Evolutionary conservation across 1,140 invertebrate genomes (phyloP).

Genomic region (Sminthurinus signatus): DNA sequence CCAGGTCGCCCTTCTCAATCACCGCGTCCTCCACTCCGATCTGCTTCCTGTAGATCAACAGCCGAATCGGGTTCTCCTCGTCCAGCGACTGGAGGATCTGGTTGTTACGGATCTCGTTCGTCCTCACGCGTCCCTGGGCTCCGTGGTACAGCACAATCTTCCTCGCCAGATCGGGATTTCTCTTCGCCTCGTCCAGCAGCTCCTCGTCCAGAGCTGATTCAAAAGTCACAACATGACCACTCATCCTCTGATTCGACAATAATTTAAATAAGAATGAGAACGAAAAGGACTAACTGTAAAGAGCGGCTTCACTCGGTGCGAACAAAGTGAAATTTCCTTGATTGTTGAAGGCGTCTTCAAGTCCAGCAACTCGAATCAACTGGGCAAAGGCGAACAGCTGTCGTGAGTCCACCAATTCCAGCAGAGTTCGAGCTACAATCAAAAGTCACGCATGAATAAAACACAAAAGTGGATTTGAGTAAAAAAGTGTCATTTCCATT

Average conservation of each 20-base stretch:
- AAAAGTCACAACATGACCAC: too few relatives aligned
- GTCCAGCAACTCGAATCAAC: slow-evolving; percentile 46
- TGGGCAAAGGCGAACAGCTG: slow-evolving; percentile 46
- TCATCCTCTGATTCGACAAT: too few relatives aligned
- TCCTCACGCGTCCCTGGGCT: slow-evolving; percentile 44
- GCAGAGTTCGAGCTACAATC: slow-evolving; percentile 46
- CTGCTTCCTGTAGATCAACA: slow-evolving; percentile 45
- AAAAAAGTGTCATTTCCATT: neutral
- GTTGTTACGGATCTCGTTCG: slow-evolving; percentile 47
- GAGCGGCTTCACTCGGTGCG: slow-evolving; percentile 52
- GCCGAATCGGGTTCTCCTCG: slow-evolving; percentile 46
- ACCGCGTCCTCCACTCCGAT: slow-evolving; percentile 49
- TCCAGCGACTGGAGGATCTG: slow-evolving; percentile 47
- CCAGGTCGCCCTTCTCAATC: slow-evolving; percentile 48
- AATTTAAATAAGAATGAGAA: neutral
- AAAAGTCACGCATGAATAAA: neutral
- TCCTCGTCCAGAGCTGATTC: slow-evolving; percentile 44
- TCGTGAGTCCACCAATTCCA: slow-evolving; percentile 45
- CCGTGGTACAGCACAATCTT: slow-evolving; percentile 47
- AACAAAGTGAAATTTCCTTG: slow-evolving; percentile 52
- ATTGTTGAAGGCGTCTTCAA: slow-evolving; percentile 47
- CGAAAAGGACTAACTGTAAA: slow-evolving; percentile 46
- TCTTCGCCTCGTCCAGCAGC: slow-evolving; percentile 43
- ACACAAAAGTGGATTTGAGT: neutral
- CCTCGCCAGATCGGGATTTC: slow-evolving; percentile 45